Conservation (phyloP, 2,888 invertebrate species). For the Idaea biselata region DNA sequence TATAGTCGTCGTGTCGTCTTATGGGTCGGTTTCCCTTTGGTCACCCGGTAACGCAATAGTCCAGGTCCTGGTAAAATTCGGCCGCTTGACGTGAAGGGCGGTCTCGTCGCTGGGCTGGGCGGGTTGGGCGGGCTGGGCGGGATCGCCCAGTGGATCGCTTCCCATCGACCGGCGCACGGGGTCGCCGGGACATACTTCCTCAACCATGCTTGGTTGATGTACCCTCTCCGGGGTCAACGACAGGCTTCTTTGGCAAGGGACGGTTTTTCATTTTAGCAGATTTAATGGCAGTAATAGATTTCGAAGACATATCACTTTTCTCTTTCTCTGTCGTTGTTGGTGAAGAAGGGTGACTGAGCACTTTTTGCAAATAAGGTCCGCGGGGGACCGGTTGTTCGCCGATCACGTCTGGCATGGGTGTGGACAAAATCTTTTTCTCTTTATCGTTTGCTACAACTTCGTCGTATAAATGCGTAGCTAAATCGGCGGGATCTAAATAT, state of each 20-base stretch:
- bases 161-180: slow-evolving; percentile 21
- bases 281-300: slow-evolving; percentile 61
- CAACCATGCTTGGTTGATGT: slow-evolving; percentile 49
- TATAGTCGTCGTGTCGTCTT: slow-evolving; percentile 5
- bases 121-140: slow-evolving; percentile 15
- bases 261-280: slow-evolving; percentile 83
- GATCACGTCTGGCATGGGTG: slow-evolving; percentile 69
- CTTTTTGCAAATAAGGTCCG: slow-evolving; percentile 82
- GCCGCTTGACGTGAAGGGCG: slow-evolving; percentile 15
- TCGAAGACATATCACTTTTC: slow-evolving; percentile 48
- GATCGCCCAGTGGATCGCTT: slow-evolving; percentile 15
- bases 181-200: slow-evolving; percentile 33
- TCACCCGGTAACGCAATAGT: slow-evolving; percentile 36
- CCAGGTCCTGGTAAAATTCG: slow-evolving; percentile 39
- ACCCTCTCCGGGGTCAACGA: slow-evolving; percentile 61
- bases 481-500: slow-evolving; percentile 77
- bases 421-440: slow-evolving; percentile 52
- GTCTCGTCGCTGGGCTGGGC: slow-evolving; percentile 19
- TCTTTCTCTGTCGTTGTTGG: slow-evolving; percentile 42
- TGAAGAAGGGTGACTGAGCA: slow-evolving; percentile 66
- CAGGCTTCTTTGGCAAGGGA: slow-evolving; percentile 85
- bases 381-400: slow-evolving; percentile 66
- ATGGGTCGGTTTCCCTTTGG: not conserved
- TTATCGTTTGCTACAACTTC: slow-evolving; percentile 78
- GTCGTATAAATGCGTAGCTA: slow-evolving; percentile 82